A percentile compares a stretch with the other conserved stretches of the same genome.
These are phyloP conservation scores for Rhimphoctona megacephalus DNA, from an alignment of 2,888 invertebrate species.

Conservation along the genomic window DNA sequence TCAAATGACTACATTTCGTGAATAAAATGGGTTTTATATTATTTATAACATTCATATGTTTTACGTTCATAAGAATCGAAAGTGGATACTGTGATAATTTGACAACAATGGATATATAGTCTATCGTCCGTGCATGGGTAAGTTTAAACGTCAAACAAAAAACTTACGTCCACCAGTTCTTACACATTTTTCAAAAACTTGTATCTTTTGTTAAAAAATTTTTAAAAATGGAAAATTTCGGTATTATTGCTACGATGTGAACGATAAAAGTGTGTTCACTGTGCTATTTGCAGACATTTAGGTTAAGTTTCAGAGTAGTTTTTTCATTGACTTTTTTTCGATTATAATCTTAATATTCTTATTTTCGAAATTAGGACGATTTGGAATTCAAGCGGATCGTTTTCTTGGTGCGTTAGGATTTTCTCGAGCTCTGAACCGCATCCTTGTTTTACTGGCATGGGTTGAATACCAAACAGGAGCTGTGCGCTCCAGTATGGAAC, in stretches of 20 bases:
- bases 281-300: background rate
- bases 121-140: constrained; percentile 99
- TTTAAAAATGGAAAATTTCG: background rate
- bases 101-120: constrained; percentile 92
- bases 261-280: background rate
- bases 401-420: constrained; percentile 97
- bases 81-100: constrained; percentile 72
- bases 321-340: constrained; percentile 29
- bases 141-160: constrained; percentile 78
- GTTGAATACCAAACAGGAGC: constrained; percentile 96
- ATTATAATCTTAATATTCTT: background rate
- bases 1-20: constrained; percentile 45
- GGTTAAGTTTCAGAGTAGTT: constrained; percentile 52
- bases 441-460: constrained; percentile 97
- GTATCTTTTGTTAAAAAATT: background rate
- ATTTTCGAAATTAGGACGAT: constrained; percentile 90
- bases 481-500: constrained; percentile 88
- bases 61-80: constrained; percentile 67
- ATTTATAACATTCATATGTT: constrained; percentile 64
- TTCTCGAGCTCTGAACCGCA: constrained; percentile 95
- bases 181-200: background rate
- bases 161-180: background rate
- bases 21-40: constrained; percentile 55
- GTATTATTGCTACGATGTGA: background rate
- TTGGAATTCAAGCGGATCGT: constrained; percentile 99